Percentiles rank a stretch among this genome's conserved stretches.
Conservation (phyloP, 2,797 vertebrate genomes). For the Agapornis canus region DNA sequence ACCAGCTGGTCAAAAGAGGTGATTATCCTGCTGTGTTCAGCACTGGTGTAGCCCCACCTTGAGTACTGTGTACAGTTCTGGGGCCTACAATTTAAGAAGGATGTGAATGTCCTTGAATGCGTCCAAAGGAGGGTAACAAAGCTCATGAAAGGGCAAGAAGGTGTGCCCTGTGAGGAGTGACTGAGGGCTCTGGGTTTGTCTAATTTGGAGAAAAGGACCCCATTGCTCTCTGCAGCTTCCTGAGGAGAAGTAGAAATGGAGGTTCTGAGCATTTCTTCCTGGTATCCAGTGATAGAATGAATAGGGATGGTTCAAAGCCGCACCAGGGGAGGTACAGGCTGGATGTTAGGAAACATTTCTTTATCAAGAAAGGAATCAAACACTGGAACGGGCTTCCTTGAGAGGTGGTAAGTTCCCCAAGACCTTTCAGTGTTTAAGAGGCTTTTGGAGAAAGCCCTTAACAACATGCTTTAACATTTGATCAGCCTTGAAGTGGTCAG, state of each 20-base stretch:
- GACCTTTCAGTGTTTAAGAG: background rate
- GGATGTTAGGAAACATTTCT: background rate
- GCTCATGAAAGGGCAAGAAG: background rate
- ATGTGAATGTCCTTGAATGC: background rate
- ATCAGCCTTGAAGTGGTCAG: background rate
- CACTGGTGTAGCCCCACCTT: fast-evolving
- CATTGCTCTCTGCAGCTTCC: background rate
- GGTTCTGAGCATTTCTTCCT: background rate
- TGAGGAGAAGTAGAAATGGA: background rate
- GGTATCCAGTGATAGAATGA: fast-evolving
- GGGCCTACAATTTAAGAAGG: background rate
- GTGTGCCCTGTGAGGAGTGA: fast-evolving
- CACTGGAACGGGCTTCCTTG: background rate
- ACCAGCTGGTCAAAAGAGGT: background rate
- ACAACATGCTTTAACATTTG: background rate
- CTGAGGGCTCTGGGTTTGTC: background rate
- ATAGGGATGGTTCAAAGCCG: background rate
- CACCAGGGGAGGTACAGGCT: fast-evolving
- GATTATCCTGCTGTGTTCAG: background rate
- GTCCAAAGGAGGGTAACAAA: background rate
- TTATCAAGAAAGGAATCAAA: background rate
- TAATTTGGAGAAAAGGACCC: background rate
- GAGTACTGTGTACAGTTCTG: background rate
- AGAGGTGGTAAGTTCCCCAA: background rate
- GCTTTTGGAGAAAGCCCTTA: background rate